Evolutionary conservation across 2,797 vertebrate species (phyloP).

Genomic region (Alcedo quadribrachys): DNA sequence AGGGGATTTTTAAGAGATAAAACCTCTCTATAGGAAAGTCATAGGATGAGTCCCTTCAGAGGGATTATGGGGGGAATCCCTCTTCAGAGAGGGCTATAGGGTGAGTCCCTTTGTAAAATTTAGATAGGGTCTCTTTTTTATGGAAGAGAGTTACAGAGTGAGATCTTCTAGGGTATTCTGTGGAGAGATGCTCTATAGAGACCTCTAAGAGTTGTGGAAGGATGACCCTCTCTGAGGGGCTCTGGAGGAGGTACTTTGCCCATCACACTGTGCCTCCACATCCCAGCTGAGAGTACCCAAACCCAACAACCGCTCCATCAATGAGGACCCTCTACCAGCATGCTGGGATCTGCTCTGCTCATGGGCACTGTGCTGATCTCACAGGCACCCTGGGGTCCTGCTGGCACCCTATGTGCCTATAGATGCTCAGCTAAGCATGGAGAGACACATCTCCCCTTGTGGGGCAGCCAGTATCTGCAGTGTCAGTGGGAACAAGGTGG

Average conservation of each 20-base stretch:
- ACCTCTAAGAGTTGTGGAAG: neutral
- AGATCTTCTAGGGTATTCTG: neutral
- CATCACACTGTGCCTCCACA: neutral
- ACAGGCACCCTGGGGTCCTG: neutral
- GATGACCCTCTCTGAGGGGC: neutral
- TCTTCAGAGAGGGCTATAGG: neutral
- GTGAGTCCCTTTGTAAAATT: neutral
- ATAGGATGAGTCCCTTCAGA: neutral
- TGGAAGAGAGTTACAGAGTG: rapidly evolving
- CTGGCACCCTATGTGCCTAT: rapidly evolving
- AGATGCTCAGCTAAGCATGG: rapidly evolving
- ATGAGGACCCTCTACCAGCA: neutral
- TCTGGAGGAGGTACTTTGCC: neutral
- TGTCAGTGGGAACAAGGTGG: neutral
- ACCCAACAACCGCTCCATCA: neutral
- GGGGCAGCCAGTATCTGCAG: rapidly evolving
- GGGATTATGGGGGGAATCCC: neutral
- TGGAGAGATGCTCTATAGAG: neutral
- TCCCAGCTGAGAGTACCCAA: neutral
- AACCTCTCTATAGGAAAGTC: neutral
- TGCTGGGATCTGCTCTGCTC: neutral
- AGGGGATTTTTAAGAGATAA: neutral
- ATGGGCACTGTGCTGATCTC: rapidly evolving
- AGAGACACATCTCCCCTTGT: rapidly evolving
- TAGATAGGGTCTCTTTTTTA: neutral